Conservation (phyloP, 2,113 vertebrate species). For the Corynorhinus townsendii region DNA sequence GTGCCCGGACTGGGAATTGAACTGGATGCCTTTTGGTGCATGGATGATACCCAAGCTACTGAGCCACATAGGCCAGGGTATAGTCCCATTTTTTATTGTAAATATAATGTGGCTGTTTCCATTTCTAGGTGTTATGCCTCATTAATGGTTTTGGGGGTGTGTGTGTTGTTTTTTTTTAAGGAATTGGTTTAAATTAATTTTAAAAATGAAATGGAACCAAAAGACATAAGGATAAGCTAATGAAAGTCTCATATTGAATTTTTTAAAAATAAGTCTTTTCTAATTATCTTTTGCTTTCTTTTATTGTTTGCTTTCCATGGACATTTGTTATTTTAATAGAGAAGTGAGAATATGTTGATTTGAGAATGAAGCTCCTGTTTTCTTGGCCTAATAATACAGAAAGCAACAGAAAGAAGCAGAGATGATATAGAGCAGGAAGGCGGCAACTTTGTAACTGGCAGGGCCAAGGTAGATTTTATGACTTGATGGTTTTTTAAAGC, state of each 20-base stretch:
- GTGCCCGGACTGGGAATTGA: not conserved
- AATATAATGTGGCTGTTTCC: not conserved
- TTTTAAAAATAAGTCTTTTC: not conserved
- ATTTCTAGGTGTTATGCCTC: not conserved
- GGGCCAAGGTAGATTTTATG: not conserved
- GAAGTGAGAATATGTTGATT: not conserved
- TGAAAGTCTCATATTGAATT: conserved; percentile 3
- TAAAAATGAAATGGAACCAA: conserved; percentile 21
- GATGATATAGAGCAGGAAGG: not conserved
- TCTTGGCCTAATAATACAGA: not conserved
- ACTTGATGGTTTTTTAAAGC: not conserved
- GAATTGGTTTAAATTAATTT: conserved; percentile 26
- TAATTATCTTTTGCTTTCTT: not conserved
- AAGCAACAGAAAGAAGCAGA: not conserved
- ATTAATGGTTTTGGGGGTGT: not conserved
- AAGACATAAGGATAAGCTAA: not conserved
- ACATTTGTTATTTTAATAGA: conserved; percentile 20
- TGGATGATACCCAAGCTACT: not conserved
- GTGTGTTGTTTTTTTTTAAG: not conserved
- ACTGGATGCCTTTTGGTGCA: not conserved
- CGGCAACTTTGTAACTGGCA: not conserved
- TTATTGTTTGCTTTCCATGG: conserved; percentile 9
- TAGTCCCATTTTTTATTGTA: not conserved
- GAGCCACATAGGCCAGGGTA: not conserved
- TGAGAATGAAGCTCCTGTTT: not conserved